Conservation (phyloP, 2,113 vertebrate species). For the Halcyon senegalensis region DNA sequence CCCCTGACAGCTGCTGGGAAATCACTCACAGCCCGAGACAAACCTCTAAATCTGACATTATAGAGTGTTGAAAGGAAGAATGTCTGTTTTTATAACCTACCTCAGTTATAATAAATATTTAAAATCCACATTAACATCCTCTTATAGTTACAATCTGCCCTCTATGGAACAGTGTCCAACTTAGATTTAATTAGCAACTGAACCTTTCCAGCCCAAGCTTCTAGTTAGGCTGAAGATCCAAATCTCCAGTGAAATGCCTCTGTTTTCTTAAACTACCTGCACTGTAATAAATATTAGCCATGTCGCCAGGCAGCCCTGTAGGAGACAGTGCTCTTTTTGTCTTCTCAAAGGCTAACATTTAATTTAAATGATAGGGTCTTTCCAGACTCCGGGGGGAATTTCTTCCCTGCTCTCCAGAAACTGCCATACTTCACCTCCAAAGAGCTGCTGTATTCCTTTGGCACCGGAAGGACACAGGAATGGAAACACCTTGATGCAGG, state of each 20-base stretch:
- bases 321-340: conserved; percentile 63
- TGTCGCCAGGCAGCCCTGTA: conserved; percentile 59
- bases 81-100: conserved; percentile 98
- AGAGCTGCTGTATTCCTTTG: background rate
- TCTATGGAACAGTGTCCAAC: conserved; percentile 77
- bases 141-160: conserved; percentile 79
- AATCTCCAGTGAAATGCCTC: conserved; percentile 58
- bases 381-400: conserved; percentile 62
- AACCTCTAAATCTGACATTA: conserved; percentile 96
- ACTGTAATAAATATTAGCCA: conserved; percentile 73
- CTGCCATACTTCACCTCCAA: conserved; percentile 47
- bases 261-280: conserved; percentile 81
- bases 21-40: conserved; percentile 88
- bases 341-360: conserved; percentile 69
- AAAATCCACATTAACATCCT: conserved; percentile 83
- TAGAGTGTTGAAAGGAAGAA: conserved; percentile 96
- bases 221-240: conserved; percentile 62
- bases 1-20: conserved; percentile 87
- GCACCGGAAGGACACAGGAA: background rate
- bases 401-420: conserved; percentile 53
- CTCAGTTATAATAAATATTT: conserved; percentile 93
- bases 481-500: conserved; percentile 27
- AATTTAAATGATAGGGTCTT: conserved; percentile 74
- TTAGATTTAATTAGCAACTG: conserved; percentile 84
- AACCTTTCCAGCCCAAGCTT: conserved; percentile 64